Evolutionary conservation across 2,113 vertebrate genomes (phyloP).

Genomic region (Rhineura floridana): DNA sequence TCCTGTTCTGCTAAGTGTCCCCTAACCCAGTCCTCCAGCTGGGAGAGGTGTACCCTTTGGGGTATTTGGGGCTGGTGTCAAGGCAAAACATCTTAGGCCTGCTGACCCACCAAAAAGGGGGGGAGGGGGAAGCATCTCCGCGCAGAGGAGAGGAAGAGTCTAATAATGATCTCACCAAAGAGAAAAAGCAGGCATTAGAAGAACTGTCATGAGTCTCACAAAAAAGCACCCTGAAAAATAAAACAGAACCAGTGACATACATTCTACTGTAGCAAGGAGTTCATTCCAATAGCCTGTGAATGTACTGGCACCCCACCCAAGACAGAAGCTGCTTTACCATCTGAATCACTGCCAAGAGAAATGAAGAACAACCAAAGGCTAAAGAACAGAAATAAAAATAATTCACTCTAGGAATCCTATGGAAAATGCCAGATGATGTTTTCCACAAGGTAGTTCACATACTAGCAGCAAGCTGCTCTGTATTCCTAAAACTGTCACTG

Average conservation of each 20-base stretch:
- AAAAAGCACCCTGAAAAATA: conserved; percentile 57
- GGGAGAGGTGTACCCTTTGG: not conserved
- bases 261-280: conserved; percentile 41
- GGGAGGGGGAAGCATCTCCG: conserved; percentile 17
- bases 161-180: conserved; percentile 14
- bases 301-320: not conserved
- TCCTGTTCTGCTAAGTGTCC: not conserved
- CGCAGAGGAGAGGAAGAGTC: conserved; percentile 44
- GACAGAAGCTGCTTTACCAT: not conserved
- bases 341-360: not conserved
- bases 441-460: not conserved
- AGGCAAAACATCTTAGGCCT: not conserved
- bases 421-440: not conserved
- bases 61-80: not conserved
- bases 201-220: conserved; percentile 20
- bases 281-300: not conserved
- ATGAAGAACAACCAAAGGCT: conserved; percentile 19
- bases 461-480: not conserved
- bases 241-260: conserved; percentile 12
- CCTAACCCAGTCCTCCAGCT: not conserved
- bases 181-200: conserved; percentile 37
- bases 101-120: not conserved
- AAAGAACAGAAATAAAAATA: not conserved
- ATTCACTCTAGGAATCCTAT: not conserved
- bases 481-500: not conserved